These are phyloP conservation scores for Belonocnema kinseyi DNA, from an alignment of 1,140 invertebrate genomes.

Conservation along the genomic window DNA sequence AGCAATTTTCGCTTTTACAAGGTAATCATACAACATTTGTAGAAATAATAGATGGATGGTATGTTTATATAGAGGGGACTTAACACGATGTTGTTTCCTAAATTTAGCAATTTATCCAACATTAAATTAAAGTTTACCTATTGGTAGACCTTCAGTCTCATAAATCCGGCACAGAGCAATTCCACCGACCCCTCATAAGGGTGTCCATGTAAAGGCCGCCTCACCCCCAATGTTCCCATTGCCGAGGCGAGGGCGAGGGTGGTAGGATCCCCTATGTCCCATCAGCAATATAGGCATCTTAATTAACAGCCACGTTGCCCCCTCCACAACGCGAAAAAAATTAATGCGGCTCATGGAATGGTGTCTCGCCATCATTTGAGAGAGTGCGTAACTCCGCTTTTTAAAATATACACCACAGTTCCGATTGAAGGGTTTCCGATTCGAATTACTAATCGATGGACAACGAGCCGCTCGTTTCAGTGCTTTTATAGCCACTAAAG, in stretches of 20 bases:
- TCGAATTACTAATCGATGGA: conserved; percentile 9
- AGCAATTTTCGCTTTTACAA: background rate
- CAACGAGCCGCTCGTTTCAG: conserved; percentile 57
- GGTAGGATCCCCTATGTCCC: conserved; percentile 36
- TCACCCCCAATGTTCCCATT: conserved; percentile 33
- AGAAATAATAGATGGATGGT: background rate
- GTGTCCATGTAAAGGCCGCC: conserved; percentile 52
- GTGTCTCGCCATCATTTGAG: conserved; percentile 33
- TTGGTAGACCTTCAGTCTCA: conserved; percentile 57
- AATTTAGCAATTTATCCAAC: conserved; percentile 54
- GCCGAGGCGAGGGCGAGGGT: background rate
- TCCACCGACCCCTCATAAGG: conserved; percentile 52
- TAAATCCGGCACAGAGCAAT: conserved; percentile 63
- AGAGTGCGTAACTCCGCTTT: conserved; percentile 19
- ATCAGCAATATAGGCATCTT: conserved; percentile 56
- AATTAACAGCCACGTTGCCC: conserved; percentile 50
- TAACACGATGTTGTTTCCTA: conserved; percentile 33
- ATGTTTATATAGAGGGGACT: conserved; percentile 5
- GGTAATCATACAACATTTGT: background rate
- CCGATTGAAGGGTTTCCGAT: conserved; percentile 2
- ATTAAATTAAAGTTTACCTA: conserved; percentile 52
- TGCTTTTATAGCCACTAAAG: conserved; percentile 55
- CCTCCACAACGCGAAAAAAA: background rate
- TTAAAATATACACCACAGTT: conserved; percentile 19
- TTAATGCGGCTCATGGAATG: conserved; percentile 3